phyloP scores from a whole-genome alignment of 2,113 vertebrate species.

The Corynorhinus townsendii region DNA sequence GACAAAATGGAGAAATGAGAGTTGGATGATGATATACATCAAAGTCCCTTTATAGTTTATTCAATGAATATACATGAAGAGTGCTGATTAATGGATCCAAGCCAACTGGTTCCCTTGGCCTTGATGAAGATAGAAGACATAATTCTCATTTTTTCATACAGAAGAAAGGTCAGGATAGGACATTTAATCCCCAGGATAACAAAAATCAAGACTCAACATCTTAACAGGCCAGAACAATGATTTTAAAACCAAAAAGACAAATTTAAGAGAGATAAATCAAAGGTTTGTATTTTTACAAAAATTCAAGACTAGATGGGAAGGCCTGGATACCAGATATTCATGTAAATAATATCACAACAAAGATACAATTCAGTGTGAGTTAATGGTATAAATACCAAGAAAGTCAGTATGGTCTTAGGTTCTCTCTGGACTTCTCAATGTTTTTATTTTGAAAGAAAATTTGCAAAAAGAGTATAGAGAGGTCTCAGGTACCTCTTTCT shows the following conservation, averaged over 20 bases:
- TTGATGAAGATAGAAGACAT: neutral
- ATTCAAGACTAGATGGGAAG: neutral
- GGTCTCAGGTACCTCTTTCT: neutral
- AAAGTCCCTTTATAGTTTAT: neutral
- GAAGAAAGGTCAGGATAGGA: neutral
- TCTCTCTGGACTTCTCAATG: neutral
- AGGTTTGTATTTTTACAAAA: neutral
- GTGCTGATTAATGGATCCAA: neutral
- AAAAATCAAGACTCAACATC: conserved; percentile 27
- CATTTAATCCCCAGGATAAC: neutral
- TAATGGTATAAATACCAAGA: neutral
- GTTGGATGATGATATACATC: neutral
- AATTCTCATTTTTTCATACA: conserved; percentile 2
- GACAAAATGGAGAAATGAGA: neutral
- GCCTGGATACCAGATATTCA: neutral
- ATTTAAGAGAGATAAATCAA: conserved; percentile 2
- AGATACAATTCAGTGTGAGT: neutral
- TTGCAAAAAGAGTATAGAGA: neutral
- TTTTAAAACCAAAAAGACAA: conserved; percentile 2
- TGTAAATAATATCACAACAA: neutral
- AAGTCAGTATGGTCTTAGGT: neutral
- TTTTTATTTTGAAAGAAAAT: neutral
- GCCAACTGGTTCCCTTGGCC: neutral
- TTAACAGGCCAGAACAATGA: neutral
- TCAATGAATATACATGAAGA: neutral